These are phyloP conservation scores for Picus viridis DNA, from an alignment of 2,797 vertebrate species.

Conservation along the genomic window DNA sequence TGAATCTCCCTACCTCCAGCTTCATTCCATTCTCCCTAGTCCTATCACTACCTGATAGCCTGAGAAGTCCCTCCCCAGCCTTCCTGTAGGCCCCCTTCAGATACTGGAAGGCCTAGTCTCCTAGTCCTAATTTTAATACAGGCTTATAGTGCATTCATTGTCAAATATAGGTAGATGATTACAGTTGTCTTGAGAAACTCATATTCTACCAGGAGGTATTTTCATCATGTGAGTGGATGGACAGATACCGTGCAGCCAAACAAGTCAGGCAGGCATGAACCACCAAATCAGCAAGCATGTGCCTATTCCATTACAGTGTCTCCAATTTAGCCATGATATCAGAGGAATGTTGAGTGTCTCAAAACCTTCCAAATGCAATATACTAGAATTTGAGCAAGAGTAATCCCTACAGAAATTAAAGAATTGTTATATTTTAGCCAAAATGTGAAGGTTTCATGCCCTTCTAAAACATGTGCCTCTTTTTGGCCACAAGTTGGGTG, in stretches of 20 bases:
- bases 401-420: not conserved
- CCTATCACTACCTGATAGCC: too few relatives aligned
- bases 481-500: not conserved
- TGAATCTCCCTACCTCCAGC: too few relatives aligned
- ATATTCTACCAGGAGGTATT: rapidly evolving
- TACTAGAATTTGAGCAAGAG: not conserved
- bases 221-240: not conserved
- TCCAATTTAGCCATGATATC: not conserved
- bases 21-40: too few relatives aligned
- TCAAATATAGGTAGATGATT: not conserved
- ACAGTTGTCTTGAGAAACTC: not conserved
- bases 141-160: not conserved
- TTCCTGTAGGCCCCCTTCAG: too few relatives aligned
- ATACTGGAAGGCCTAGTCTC: too few relatives aligned
- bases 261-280: not conserved
- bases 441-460: not conserved
- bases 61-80: too few relatives aligned
- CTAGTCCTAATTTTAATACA: not conserved
- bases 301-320: not conserved
- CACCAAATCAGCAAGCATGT: not conserved
- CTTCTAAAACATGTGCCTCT: not conserved
- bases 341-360: not conserved
- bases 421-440: not conserved
- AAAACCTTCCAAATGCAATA: not conserved
- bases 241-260: not conserved